Evolutionary conservation across 2,888 invertebrate species (phyloP), one percentile per base, ranked within the genome.

Genomic region (Amorpha juglandis): DNA sequence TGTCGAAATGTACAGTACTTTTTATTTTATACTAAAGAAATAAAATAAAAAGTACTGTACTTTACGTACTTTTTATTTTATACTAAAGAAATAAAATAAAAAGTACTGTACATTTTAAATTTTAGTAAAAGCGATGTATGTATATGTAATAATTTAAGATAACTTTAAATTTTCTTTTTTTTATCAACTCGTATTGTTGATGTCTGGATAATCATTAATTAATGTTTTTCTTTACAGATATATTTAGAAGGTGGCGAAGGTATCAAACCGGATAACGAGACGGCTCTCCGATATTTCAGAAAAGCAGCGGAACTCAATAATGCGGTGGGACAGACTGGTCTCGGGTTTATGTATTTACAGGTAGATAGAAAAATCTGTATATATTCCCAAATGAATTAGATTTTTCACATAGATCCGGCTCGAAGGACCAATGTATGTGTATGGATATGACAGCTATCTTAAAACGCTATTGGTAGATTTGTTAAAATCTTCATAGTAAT

Each of bases 291-390:
- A 76, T 99, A 98, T 92, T 99, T 99, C 91, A 96, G 97, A 78
- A 97, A 98, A 87, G 98, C 99, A 0, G 98, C 99, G 0, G 99
- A 99, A 75, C 95, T 98, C 80, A 98, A 98, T 70, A 99, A 99
- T 91, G 98, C 99, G 0, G 98, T 99, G 0, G 99, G 99, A 0
- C 98, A 99, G 88, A 98, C 98, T 82, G 99, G 99, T 0, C 93
- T 99, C 4, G 99, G 99, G 8, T 93, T 99, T 70, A 99, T 99
- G 98, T 98, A 99, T 89, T 93, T 99, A 68, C 97, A 99, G 89
- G 99, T 91, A 69, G 69, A 45, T 45, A 45, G 6, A 19, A 38
- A 38, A 38, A 38, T 6, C 3, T 35, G 35, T 35, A 7, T 35
- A 35, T 35, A 35, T 35, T 3, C 3, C 7, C 35, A 7, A 38